phyloP scores from a whole-genome alignment of 2,797 vertebrate genomes.

The Aphelocoma californica region DNA sequence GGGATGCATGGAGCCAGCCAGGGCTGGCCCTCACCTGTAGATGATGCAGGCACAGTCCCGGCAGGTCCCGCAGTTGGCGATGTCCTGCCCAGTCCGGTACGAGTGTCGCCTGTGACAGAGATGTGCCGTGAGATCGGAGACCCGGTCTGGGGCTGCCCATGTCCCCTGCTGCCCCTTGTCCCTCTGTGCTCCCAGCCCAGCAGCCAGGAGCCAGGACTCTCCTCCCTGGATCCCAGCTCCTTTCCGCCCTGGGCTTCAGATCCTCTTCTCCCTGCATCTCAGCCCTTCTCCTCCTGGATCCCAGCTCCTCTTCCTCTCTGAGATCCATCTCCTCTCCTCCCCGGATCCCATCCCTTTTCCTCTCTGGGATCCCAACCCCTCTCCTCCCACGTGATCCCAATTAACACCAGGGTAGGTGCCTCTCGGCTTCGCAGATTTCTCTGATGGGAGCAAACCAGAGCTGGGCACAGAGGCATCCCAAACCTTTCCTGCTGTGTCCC shows the following conservation, averaged over 20 bases:
- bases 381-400: background rate
- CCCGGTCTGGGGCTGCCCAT: rapidly evolving
- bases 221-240: background rate
- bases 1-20: background rate
- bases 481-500: background rate
- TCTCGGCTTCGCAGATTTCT: rapidly evolving
- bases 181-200: background rate
- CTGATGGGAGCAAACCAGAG: background rate
- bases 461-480: background rate
- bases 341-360: too few relatives aligned
- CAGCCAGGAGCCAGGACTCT: background rate
- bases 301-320: background rate
- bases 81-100: conserved; percentile 87
- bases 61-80: conserved; percentile 88
- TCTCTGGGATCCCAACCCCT: background rate
- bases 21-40: conserved; percentile 80
- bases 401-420: background rate
- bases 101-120: conserved; percentile 82
- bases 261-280: background rate
- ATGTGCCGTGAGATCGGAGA: background rate
- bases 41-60: conserved; percentile 90
- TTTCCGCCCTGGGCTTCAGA: too few relatives aligned
- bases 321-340: background rate
- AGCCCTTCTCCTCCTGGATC: too few relatives aligned
- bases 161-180: background rate